Evolutionary conservation across 2,888 invertebrate genomes (phyloP).

Genomic region (Ectemnius continuus): DNA sequence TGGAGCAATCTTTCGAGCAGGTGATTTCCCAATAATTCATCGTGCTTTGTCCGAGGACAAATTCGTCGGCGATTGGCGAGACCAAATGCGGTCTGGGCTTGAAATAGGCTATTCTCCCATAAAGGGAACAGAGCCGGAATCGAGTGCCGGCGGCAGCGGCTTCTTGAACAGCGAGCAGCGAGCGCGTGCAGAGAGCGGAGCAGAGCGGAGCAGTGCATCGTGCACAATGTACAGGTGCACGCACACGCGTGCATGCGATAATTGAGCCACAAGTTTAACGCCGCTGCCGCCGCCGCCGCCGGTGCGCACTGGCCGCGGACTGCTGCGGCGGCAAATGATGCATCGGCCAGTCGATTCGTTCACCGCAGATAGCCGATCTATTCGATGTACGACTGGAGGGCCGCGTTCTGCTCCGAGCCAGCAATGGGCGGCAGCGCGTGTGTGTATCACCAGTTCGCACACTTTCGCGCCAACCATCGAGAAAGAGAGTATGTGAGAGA

Average conservation of each 20-base stretch:
- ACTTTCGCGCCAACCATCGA: constrained; percentile 47
- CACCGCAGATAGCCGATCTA: constrained; percentile 72
- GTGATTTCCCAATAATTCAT: not conserved
- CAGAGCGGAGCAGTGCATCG: constrained; percentile 12
- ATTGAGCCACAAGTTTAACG: constrained; percentile 66
- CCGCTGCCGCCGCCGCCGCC: constrained; percentile 6
- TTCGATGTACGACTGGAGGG: constrained; percentile 59
- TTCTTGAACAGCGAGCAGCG: not conserved
- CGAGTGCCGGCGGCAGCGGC: not conserved
- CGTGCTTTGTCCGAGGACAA: constrained; percentile 5
- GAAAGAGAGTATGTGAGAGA: constrained; percentile 15
- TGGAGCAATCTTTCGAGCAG: constrained; percentile 24
- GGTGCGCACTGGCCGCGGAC: too few species aligned
- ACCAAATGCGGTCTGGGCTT: not conserved
- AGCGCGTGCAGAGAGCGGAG: constrained; percentile 20
- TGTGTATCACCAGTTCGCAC: constrained; percentile 18
- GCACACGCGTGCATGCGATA: constrained; percentile 52
- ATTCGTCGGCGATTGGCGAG: constrained; percentile 31
- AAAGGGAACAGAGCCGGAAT: constrained; percentile 33
- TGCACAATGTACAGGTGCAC: constrained; percentile 22
- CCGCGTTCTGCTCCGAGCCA: constrained; percentile 24
- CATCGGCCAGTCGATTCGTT: constrained; percentile 67
- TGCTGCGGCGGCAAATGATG: constrained; percentile 60
- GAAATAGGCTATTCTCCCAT: constrained; percentile 26
- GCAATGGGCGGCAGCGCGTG: constrained; percentile 20